Conservation (phyloP, 37 sponge, comb jelly and placozoan genomes). For the Petrosia ficiformis region DNA sequence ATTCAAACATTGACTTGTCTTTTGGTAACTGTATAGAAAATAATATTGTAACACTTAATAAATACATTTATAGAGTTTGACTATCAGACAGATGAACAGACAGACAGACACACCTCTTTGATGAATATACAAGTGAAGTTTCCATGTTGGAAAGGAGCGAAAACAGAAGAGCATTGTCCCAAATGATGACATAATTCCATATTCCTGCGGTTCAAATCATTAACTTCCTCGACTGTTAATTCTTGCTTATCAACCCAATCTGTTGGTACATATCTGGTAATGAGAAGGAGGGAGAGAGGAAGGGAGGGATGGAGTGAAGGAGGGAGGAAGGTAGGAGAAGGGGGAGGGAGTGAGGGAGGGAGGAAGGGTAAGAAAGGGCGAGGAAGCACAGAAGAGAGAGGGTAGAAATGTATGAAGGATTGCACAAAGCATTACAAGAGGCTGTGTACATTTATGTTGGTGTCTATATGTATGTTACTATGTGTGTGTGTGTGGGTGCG, state of each 20-base stretch:
- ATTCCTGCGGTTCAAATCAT: slow-evolving; percentile 61
- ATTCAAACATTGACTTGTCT: slow-evolving; percentile 35
- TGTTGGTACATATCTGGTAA: slow-evolving; percentile 60
- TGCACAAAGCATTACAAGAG: not conserved
- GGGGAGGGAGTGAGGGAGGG: not conserved
- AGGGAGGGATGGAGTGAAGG: not conserved
- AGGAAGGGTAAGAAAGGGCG: too few relatives aligned
- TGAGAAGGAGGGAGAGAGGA: not conserved
- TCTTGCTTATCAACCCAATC: slow-evolving; percentile 60
- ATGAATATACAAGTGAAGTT: slow-evolving; percentile 80
- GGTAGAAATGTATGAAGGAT: too few relatives aligned
- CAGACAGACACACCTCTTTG: slow-evolving; percentile 43
- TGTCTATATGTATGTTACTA: slow-evolving; percentile 17
- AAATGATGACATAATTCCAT: slow-evolving; percentile 48
- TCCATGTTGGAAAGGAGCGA: slow-evolving; percentile 78
- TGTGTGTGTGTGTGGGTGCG: slow-evolving; percentile 44
- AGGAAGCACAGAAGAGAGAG: not conserved
- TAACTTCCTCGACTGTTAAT: slow-evolving; percentile 75
- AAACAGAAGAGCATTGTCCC: slow-evolving; percentile 21
- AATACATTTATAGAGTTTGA: too few relatives aligned
- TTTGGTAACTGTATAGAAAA: slow-evolving; percentile 26
- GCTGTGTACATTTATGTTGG: slow-evolving; percentile 14
- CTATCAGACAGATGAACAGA: too few relatives aligned
- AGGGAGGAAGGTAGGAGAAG: too few relatives aligned
- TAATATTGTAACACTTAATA: not conserved